Conservation (phyloP, 2,113 vertebrate species). For the Epinephelus moara region DNA sequence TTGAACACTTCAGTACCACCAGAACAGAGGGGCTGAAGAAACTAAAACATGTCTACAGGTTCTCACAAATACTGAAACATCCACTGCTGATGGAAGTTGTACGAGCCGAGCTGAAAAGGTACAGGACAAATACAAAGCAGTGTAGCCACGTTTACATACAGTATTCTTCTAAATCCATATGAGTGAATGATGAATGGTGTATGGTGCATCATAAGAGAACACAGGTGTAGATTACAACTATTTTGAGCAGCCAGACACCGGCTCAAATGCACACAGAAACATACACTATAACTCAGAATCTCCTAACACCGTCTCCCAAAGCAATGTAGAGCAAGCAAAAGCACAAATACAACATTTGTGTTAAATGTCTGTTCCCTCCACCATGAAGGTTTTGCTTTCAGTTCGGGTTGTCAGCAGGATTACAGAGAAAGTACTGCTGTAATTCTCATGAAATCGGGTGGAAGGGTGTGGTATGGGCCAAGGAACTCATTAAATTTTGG, state of each 20-base stretch:
- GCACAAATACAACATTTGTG: neutral
- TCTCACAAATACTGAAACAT: constrained; percentile 27
- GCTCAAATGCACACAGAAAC: constrained; percentile 11
- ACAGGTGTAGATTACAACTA: neutral
- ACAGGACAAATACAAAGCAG: neutral
- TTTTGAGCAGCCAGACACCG: neutral
- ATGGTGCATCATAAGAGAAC: constrained; percentile 4
- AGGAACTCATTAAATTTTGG: too few relatives aligned
- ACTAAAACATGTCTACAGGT: neutral
- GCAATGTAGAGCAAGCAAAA: constrained; percentile 12
- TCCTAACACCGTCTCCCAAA: neutral
- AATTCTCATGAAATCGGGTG: too few relatives aligned
- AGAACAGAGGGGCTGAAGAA: constrained; percentile 13
- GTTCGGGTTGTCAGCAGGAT: too few relatives aligned
- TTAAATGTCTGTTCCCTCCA: neutral
- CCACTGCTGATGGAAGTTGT: neutral
- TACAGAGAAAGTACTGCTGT: too few relatives aligned
- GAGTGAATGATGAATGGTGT: neutral
- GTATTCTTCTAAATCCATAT: constrained; percentile 18
- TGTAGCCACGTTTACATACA: neutral
- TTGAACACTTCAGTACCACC: constrained; percentile 15
- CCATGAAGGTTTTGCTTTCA: too few relatives aligned
- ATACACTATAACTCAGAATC: neutral
- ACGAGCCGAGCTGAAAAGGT: neutral
- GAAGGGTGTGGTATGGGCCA: too few relatives aligned